A percentile compares a stretch with the other conserved stretches of the same genome.
These are phyloP conservation scores for Molorchus minor DNA, from an alignment of 2,888 invertebrate genomes.

Conservation along the genomic window DNA sequence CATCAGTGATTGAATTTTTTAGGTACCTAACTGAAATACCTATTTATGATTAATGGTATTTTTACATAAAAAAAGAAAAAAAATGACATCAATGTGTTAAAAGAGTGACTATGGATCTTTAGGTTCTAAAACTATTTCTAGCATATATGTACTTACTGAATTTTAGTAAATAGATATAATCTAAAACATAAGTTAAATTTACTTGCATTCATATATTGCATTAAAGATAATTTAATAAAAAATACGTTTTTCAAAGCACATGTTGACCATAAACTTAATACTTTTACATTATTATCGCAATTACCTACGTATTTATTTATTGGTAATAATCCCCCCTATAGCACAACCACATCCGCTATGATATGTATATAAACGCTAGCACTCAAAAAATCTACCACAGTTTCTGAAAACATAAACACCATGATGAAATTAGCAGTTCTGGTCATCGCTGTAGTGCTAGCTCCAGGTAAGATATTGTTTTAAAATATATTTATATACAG, in stretches of 20 bases:
- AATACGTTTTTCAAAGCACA: neutral
- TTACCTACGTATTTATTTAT: neutral
- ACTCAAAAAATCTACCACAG: neutral
- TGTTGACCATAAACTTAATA: neutral
- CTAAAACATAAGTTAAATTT: too few species aligned
- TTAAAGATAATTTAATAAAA: too few species aligned
- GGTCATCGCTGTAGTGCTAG: constrained; percentile 30
- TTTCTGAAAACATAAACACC: constrained; percentile 5
- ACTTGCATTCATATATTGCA: too few species aligned
- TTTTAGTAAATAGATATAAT: too few species aligned
- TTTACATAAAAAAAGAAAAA: too few species aligned
- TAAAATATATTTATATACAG: constrained; percentile 1
- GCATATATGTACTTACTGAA: too few species aligned
- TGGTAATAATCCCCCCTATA: neutral
- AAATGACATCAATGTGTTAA: too few species aligned
- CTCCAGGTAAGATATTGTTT: constrained; percentile 29
- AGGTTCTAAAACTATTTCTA: too few species aligned
- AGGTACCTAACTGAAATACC: too few species aligned
- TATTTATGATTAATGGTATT: too few species aligned
- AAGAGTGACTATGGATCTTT: too few species aligned
- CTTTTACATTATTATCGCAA: neutral
- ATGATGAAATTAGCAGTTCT: constrained; percentile 28
- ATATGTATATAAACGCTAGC: constrained; percentile 2
- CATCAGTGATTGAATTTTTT: too few species aligned
- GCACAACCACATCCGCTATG: neutral